Evolutionary conservation across 2,113 vertebrate genomes (phyloP).

Genomic region (Pseudois nayaur): DNA sequence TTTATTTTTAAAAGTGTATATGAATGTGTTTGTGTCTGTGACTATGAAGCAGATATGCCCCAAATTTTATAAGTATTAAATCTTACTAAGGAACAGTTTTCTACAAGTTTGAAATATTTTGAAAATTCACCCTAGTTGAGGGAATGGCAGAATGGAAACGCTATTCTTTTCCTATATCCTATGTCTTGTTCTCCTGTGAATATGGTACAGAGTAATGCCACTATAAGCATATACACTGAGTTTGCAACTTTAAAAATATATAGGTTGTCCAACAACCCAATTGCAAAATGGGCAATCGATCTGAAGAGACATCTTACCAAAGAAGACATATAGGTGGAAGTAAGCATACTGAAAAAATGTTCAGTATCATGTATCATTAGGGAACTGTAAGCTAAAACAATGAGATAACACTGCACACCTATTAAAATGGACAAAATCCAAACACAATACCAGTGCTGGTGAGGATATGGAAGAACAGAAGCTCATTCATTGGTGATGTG

Average conservation of each 20-base stretch:
- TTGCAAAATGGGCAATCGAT: neutral
- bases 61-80: neutral
- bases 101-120: neutral
- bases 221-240: neutral
- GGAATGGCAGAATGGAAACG: neutral
- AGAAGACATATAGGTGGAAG: neutral
- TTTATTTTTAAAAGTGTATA: neutral
- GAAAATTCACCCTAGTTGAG: neutral
- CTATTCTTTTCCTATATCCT: neutral
- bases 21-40: neutral
- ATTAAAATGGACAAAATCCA: neutral
- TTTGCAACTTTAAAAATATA: neutral
- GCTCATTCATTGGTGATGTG: neutral
- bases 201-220: neutral
- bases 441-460: neutral
- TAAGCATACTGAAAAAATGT: neutral
- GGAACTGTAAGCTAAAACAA: neutral
- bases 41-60: neutral
- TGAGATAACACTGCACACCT: neutral
- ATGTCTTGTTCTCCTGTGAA: neutral
- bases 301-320: neutral
- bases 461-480: neutral
- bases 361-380: neutral
- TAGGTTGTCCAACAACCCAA: neutral
- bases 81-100: neutral